phyloP scores from a whole-genome alignment of 2,797 vertebrate genomes.

The Acrossocheilus fasciatus region DNA sequence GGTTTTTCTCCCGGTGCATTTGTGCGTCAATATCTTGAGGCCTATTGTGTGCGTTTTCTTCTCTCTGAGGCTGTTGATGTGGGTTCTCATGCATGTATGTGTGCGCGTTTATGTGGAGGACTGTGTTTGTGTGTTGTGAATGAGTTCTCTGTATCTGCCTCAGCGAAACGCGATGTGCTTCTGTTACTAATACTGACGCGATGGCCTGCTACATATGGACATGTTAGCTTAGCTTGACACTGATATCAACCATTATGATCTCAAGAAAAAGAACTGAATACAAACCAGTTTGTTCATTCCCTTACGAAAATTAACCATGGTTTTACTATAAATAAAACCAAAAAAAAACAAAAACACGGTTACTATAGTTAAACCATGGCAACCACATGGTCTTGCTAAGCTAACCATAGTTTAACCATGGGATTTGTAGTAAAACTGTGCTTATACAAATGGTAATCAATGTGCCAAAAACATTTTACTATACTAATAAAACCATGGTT shows the following conservation, averaged over 20 bases:
- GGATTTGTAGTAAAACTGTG: background rate
- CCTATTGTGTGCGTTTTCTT: conserved; percentile 44
- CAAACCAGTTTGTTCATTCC: background rate
- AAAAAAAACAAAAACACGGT: background rate
- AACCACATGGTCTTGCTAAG: too few relatives aligned
- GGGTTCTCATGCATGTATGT: conserved; percentile 49
- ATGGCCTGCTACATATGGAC: background rate
- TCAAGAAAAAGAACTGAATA: background rate
- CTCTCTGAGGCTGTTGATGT: conserved; percentile 50
- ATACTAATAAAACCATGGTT: background rate
- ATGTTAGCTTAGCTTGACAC: background rate
- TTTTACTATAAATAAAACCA: background rate
- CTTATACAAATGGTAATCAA: background rate
- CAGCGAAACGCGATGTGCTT: conserved; percentile 29
- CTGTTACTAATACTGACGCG: conserved; percentile 38
- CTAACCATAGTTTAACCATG: background rate
- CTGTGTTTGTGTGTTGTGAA: conserved; percentile 34
- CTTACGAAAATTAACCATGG: background rate
- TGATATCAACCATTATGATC: background rate
- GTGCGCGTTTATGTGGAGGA: background rate
- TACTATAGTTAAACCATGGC: background rate
- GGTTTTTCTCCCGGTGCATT: conserved; percentile 71
- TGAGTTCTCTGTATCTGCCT: conserved; percentile 33
- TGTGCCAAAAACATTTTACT: background rate
- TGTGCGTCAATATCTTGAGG: conserved; percentile 67